Evolutionary conservation across 1,140 invertebrate genomes (phyloP).

Genomic region (Calliphora vicina): DNA sequence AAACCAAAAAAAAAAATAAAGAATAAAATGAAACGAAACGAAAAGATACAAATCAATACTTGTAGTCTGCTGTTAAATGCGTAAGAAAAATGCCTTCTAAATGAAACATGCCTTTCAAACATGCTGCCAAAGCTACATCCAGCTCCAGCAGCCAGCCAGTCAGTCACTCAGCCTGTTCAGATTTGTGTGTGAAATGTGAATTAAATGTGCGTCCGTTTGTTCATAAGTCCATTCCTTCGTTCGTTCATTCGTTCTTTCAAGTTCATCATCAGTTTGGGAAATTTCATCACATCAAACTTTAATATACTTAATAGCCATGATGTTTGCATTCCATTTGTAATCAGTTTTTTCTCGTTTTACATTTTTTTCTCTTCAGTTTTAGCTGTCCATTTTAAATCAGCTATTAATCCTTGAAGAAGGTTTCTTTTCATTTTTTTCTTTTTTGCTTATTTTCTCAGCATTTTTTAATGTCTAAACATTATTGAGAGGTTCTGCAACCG

Average conservation of each 20-base stretch:
- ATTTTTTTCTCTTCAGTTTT: not conserved
- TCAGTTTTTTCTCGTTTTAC: constrained; percentile 5
- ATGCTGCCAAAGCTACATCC: no score
- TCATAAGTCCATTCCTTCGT: not conserved
- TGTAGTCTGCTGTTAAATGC: not conserved
- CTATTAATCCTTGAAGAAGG: constrained; percentile 7
- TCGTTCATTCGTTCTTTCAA: not conserved
- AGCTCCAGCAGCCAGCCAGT: no score
- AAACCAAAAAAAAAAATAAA: not conserved
- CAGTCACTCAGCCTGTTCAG: no score
- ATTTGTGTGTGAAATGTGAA: not conserved
- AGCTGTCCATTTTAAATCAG: constrained; percentile 9
- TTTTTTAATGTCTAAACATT: constrained; percentile 14
- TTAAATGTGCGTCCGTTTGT: not conserved
- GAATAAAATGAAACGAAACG: not conserved
- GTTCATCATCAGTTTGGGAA: constrained; percentile 4
- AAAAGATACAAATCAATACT: constrained; percentile 9
- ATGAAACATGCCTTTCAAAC: not conserved
- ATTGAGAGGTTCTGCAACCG: constrained; percentile 2
- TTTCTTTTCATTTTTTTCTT: not conserved
- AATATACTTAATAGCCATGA: constrained; percentile 26
- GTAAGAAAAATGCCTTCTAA: not conserved
- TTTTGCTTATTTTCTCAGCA: not conserved
- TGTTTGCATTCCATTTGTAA: constrained; percentile 29
- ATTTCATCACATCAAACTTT: constrained; percentile 24